phyloP scores from a whole-genome alignment of 2,113 vertebrate species.

The Pelusios castaneus region DNA sequence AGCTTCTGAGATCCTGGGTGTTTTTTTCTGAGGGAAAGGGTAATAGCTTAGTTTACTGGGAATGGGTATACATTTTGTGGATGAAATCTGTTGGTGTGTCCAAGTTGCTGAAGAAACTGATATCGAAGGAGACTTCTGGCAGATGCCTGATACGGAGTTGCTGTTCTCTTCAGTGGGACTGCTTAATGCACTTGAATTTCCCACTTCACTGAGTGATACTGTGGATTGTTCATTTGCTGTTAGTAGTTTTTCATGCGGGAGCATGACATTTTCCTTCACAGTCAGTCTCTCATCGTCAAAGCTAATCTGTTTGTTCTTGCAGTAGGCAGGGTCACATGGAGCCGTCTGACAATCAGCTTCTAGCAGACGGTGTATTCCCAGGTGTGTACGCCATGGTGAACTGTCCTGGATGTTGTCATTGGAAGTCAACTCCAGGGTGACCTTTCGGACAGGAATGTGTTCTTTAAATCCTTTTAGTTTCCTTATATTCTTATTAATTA shows the following conservation, averaged over 20 bases:
- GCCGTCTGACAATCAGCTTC: neutral
- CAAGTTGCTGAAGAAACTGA: slow-evolving; percentile 38
- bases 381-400: slow-evolving; percentile 79
- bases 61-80: neutral
- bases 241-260: neutral
- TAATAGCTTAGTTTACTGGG: slow-evolving; percentile 67
- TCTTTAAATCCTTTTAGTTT: slow-evolving; percentile 63
- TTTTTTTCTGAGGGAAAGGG: slow-evolving; percentile 82
- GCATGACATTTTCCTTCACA: neutral
- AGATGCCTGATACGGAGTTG: neutral
- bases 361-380: slow-evolving; percentile 74
- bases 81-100: slow-evolving; percentile 54
- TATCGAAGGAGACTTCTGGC: slow-evolving; percentile 42
- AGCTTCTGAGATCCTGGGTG: slow-evolving; percentile 81
- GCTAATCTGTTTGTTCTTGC: neutral
- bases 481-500: slow-evolving; percentile 69
- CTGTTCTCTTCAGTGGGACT: neutral
- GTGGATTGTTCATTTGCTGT: neutral
- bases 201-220: neutral
- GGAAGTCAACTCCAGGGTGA: slow-evolving; percentile 34
- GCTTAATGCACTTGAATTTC: neutral
- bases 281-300: slow-evolving; percentile 35
- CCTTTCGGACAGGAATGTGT: slow-evolving; percentile 39
- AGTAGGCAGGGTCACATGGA: neutral
- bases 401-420: neutral